Evolutionary conservation across 2,797 vertebrate species (phyloP).

Genomic region (Xiphophorus birchmanni): DNA sequence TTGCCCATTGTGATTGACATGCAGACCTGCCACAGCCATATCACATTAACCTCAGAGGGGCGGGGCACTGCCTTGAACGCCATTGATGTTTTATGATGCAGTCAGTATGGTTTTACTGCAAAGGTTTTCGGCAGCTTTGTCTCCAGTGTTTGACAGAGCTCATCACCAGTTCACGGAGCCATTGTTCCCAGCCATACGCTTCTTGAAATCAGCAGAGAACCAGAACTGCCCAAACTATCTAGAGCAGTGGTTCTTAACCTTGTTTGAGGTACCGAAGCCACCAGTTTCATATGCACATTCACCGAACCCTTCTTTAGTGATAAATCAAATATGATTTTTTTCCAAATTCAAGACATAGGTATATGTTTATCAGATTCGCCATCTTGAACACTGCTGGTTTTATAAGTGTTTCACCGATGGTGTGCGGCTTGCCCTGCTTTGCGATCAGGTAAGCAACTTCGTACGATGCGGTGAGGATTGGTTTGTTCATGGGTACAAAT

Average conservation of each 20-base stretch:
- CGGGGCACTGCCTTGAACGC: constrained; percentile 54
- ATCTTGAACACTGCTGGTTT: no score
- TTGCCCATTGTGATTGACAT: constrained; percentile 67
- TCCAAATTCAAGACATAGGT: no score
- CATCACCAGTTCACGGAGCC: constrained; percentile 81
- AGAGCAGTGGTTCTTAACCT: constrained; percentile 24
- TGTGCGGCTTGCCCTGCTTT: no score
- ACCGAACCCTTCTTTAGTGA: no score
- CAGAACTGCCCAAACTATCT: constrained; percentile 69
- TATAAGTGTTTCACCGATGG: no score
- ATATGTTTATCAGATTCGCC: no score
- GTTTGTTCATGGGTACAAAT: no score
- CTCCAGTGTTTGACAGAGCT: constrained; percentile 71
- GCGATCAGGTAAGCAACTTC: no score
- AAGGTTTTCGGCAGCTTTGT: constrained; percentile 71
- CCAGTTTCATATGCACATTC: no score
- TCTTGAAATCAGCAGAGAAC: constrained; percentile 64
- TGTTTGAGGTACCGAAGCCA: no score
- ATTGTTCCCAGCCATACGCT: constrained; percentile 72
- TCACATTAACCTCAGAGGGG: constrained; percentile 64
- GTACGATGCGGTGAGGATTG: no score
- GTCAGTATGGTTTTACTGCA: constrained; percentile 74
- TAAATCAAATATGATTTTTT: no score
- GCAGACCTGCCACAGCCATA: constrained; percentile 70
- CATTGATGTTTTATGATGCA: constrained; percentile 74